A percentile compares a stretch with the other conserved stretches of the same genome.
Evolutionary conservation across 2,797 vertebrate species (phyloP).

Genomic region (Yasuhikotakia modesta): DNA sequence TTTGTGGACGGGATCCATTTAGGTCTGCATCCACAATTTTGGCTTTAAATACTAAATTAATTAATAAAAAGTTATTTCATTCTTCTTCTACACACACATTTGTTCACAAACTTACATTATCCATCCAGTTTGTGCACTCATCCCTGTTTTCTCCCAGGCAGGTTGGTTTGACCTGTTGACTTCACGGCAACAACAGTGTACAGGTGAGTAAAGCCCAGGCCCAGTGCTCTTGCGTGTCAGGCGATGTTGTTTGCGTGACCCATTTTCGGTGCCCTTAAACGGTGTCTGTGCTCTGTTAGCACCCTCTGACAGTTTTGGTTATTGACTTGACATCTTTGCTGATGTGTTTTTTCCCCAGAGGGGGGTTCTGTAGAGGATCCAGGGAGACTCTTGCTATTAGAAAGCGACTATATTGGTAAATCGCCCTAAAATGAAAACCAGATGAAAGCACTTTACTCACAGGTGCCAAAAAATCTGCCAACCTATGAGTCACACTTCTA

Average conservation of each 20-base stretch:
- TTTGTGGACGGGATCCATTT: too few species aligned
- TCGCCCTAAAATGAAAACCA: conserved; percentile 25
- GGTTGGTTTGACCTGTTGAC: conserved; percentile 66
- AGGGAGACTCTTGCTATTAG: conserved; percentile 67
- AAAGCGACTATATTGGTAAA: conserved; percentile 87
- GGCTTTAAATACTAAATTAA: too few species aligned
- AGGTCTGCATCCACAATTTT: too few species aligned
- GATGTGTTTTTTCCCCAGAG: conserved; percentile 62
- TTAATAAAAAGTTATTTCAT: too few species aligned
- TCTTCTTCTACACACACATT: not conserved
- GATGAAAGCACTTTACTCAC: not conserved
- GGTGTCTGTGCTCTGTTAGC: not conserved
- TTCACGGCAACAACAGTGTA: conserved; percentile 52
- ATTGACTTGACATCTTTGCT: conserved; percentile 30
- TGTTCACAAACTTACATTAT: not conserved
- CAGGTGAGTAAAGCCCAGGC: conserved; percentile 73
- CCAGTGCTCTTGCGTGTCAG: not conserved
- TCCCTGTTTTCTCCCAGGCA: conserved; percentile 55
- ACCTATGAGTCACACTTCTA: not conserved
- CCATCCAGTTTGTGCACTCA: conserved; percentile 12
- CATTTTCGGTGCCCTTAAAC: conserved; percentile 20
- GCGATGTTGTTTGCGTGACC: conserved; percentile 4
- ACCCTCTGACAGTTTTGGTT: not conserved
- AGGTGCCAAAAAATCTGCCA: not conserved
- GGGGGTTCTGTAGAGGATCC: conserved; percentile 43